phyloP scores from a whole-genome alignment of 2,113 vertebrate species.

The Urocynchramus pylzowi region DNA sequence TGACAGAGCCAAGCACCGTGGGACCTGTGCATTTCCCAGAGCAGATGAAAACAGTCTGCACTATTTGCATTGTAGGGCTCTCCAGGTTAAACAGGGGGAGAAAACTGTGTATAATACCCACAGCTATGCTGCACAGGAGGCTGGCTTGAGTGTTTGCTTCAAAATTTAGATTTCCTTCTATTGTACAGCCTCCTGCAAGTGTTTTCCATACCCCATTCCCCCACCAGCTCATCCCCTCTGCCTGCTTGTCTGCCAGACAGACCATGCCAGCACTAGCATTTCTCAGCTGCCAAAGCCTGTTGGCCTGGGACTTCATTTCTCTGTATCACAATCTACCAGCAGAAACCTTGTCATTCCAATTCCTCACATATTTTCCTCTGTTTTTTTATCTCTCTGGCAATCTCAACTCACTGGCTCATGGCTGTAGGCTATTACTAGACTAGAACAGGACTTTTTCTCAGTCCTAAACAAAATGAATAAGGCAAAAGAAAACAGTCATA shows the following conservation, averaged over 20 bases:
- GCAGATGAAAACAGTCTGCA: not conserved
- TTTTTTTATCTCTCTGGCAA: slow-evolving; percentile 30
- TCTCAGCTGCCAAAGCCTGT: not conserved
- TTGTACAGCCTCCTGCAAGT: not conserved
- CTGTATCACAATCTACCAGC: slow-evolving; percentile 25
- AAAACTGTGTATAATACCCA: not conserved
- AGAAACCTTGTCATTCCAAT: slow-evolving; percentile 39
- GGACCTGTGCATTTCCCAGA: not conserved
- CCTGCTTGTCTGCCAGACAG: slow-evolving; percentile 5
- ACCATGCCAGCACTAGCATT: not conserved
- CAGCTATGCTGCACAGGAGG: not conserved
- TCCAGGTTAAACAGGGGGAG: not conserved
- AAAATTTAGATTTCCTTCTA: not conserved
- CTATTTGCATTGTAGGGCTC: not conserved
- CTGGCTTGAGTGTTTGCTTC: not conserved
- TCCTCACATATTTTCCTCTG: slow-evolving; percentile 39
- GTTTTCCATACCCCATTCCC: not conserved
- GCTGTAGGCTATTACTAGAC: not conserved
- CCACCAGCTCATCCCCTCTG: not conserved
- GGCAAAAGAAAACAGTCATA: not conserved
- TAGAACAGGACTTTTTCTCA: slow-evolving; percentile 19
- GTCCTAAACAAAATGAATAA: not conserved
- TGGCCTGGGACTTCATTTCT: slow-evolving; percentile 37
- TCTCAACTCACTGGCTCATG: not conserved
- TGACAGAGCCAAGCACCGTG: not conserved